phyloP scores from a whole-genome alignment of 2,113 vertebrate species.

The Stictonetta naevosa region DNA sequence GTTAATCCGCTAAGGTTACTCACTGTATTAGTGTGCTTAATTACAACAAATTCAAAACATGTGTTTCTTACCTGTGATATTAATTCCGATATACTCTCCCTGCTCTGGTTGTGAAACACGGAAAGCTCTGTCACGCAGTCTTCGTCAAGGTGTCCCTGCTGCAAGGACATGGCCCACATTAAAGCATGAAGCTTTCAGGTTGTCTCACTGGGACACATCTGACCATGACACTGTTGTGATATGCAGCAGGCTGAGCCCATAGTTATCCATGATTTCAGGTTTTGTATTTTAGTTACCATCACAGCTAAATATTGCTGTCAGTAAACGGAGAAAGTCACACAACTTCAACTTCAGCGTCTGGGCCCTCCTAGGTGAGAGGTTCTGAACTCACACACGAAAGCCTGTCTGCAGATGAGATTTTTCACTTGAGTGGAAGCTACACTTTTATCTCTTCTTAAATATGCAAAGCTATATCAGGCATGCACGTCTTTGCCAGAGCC shows the following conservation, averaged over 20 bases:
- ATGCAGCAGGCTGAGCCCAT: not conserved
- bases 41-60: not conserved
- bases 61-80: constrained; percentile 83
- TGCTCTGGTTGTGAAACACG: constrained; percentile 83
- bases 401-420: not conserved
- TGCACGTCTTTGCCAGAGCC: not conserved
- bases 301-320: not conserved
- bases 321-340: not conserved
- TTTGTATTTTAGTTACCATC: not conserved
- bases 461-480: not conserved
- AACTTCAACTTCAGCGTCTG: not conserved
- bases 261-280: not conserved
- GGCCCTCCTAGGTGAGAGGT: not conserved
- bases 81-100: constrained; percentile 77
- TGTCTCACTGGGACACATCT: not conserved
- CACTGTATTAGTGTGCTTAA: not conserved
- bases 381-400: not conserved
- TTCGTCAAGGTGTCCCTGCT: constrained; percentile 90
- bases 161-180: constrained; percentile 8
- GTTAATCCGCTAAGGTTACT: not conserved
- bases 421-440: not conserved
- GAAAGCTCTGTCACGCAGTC: constrained; percentile 93
- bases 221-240: not conserved
- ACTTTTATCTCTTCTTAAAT: not conserved
- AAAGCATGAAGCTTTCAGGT: not conserved